Conservation (phyloP, 2,797 vertebrate genomes). For the Poecilia velifera region DNA sequence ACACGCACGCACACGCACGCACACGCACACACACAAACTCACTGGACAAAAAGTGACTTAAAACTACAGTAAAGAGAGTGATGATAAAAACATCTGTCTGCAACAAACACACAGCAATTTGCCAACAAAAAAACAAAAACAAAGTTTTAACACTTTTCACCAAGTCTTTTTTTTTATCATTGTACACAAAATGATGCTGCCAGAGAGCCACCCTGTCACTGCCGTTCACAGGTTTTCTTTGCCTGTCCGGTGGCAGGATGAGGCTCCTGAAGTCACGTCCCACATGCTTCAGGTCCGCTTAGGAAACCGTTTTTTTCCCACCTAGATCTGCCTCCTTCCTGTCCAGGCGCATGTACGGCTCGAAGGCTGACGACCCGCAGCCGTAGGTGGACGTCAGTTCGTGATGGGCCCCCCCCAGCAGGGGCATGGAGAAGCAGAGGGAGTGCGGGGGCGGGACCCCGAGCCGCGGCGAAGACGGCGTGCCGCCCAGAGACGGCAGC, state of each 20-base stretch:
- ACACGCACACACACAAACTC: conserved; percentile 51
- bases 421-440: conserved; percentile 86
- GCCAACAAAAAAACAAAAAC: conserved; percentile 57
- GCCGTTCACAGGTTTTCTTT: conserved; percentile 20
- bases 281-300: conserved; percentile 47
- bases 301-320: conserved; percentile 86
- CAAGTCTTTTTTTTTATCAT: conserved; percentile 49
- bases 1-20: conserved; percentile 15
- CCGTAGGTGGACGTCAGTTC: conserved; percentile 84
- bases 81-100: conserved; percentile 63
- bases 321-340: conserved; percentile 81
- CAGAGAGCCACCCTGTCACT: conserved; percentile 18
- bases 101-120: conserved; percentile 58
- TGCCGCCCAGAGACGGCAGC: conserved; percentile 79
- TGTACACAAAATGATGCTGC: conserved; percentile 55
- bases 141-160: conserved; percentile 41
- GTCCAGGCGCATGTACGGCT: conserved; percentile 90
- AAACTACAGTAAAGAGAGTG: conserved; percentile 69
- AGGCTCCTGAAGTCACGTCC: background rate
- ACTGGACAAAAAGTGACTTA: conserved; percentile 70
- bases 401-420: conserved; percentile 83
- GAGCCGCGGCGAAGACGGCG: conserved; percentile 79
- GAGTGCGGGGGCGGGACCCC: conserved; percentile 75
- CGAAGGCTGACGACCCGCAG: conserved; percentile 90
- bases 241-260: conserved; percentile 4